phyloP scores from a whole-genome alignment of 2,888 invertebrate genomes.

The Torymus auratus region DNA sequence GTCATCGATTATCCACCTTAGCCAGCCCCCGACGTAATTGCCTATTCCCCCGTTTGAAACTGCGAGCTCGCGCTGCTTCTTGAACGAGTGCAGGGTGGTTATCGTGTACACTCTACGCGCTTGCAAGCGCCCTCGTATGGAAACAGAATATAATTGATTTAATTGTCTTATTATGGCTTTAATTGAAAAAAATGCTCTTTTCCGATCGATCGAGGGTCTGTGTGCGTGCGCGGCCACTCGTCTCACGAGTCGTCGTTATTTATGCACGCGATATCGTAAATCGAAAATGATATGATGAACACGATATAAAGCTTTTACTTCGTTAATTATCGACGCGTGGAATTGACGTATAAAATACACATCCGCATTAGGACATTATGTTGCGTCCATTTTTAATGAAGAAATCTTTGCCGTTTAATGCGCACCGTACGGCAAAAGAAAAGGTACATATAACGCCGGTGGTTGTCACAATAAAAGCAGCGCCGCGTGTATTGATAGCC shows the following conservation, averaged over 20 bases:
- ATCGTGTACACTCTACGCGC: too few species aligned
- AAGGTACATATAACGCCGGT: neutral
- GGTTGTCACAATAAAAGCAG: constrained; percentile 41
- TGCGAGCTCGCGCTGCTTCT: neutral
- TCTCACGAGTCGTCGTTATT: neutral
- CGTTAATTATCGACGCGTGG: too few species aligned
- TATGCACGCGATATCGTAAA: neutral
- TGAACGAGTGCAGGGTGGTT: too few species aligned
- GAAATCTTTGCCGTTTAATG: constrained; percentile 14
- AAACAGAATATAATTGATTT: too few species aligned
- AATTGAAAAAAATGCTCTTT: neutral
- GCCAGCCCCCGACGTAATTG: constrained; percentile 1
- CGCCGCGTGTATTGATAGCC: constrained; percentile 40
- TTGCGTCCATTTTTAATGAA: constrained; percentile 19
- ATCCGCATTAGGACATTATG: neutral
- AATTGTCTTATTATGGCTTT: neutral
- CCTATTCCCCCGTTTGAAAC: neutral
- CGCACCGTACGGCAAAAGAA: neutral
- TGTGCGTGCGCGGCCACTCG: neutral
- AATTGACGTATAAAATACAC: too few species aligned
- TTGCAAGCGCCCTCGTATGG: neutral
- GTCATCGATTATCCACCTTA: constrained; percentile 23
- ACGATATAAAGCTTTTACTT: too few species aligned
- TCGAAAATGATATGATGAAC: neutral
- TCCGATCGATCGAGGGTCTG: neutral